phyloP scores from a whole-genome alignment of 1,140 invertebrate genomes.

The Ylistrum balloti region DNA sequence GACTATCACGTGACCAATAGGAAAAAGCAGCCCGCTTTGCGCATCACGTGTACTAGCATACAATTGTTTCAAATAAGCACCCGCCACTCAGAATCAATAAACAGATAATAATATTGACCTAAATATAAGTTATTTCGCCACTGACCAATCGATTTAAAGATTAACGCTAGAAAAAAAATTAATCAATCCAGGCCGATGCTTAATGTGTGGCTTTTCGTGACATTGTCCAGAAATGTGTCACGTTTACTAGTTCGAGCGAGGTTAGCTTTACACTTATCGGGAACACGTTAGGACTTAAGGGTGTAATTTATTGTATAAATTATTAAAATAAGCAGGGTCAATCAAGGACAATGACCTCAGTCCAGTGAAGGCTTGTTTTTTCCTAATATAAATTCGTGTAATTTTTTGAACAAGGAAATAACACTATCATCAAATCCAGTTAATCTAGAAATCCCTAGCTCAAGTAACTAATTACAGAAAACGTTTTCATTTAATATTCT shows the following conservation, averaged over 20 bases:
- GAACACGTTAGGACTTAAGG: background rate
- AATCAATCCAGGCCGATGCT: background rate
- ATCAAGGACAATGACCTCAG: background rate
- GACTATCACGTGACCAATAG: background rate
- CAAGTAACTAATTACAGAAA: too few species aligned
- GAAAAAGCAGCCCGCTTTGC: background rate
- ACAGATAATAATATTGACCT: background rate
- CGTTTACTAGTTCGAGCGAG: background rate
- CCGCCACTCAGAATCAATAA: background rate
- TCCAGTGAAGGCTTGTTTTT: background rate
- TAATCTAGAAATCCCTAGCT: too few species aligned
- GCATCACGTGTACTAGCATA: background rate
- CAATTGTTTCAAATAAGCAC: background rate
- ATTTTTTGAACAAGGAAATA: too few species aligned
- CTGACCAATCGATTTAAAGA: background rate
- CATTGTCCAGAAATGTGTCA: background rate
- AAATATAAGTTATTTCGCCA: background rate
- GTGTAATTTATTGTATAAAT: constrained; percentile 22
- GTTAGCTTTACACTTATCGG: background rate
- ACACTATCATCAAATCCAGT: too few species aligned
- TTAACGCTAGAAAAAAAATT: constrained; percentile 4
- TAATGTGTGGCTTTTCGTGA: background rate
- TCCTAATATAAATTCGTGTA: background rate
- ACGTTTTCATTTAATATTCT: too few species aligned
- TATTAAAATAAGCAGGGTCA: background rate